phyloP scores from a whole-genome alignment of 2,797 vertebrate genomes.

The Sebastes minor region DNA sequence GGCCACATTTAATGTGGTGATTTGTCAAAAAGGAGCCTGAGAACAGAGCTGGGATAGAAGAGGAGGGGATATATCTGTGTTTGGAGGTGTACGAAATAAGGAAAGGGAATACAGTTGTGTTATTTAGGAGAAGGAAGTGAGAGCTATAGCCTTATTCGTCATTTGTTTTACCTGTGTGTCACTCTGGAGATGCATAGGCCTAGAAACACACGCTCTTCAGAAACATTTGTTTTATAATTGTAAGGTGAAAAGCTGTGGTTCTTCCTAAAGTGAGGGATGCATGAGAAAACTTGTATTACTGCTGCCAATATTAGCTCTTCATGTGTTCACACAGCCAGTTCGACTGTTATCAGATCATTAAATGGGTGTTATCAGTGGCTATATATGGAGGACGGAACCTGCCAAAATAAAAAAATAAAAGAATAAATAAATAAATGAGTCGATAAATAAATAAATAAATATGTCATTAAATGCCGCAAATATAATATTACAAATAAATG shows the following conservation, averaged over 20 bases:
- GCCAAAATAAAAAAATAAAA: no score
- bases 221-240: not conserved
- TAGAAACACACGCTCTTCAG: not conserved
- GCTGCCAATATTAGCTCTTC: not conserved
- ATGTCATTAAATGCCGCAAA: no score
- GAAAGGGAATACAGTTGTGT: constrained; percentile 28
- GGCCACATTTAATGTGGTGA: constrained; percentile 70
- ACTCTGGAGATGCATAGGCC: not conserved
- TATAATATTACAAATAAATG: no score
- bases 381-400: no score
- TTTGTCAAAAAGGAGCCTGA: constrained; percentile 66
- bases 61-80: constrained; percentile 66
- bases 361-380: no score
- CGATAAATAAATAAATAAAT: no score
- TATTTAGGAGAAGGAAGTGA: constrained; percentile 5
- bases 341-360: no score
- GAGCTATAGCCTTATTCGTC: not conserved
- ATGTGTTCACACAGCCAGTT: not conserved
- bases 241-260: not conserved
- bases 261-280: not conserved
- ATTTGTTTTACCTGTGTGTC: not conserved
- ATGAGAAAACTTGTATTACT: not conserved
- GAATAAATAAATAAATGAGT: no score
- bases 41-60: constrained; percentile 27
- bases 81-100: constrained; percentile 38